Evolutionary conservation across 2,797 vertebrate genomes (phyloP), one percentile per base, ranked within the genome.

Genomic region (Furcifer pardalis): DNA sequence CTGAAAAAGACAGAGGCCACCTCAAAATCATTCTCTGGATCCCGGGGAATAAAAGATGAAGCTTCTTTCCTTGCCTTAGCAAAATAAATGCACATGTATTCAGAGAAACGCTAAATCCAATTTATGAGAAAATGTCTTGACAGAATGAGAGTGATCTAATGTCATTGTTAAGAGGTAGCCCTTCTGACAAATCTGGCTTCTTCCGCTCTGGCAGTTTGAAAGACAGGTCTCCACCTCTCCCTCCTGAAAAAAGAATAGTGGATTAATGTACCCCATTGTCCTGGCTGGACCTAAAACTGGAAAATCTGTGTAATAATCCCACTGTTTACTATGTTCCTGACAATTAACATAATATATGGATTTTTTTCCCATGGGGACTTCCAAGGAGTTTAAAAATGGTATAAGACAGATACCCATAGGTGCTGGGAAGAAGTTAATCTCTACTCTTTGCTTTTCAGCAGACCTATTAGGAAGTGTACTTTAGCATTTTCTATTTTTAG

Each of bases 381-480:
- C 74, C 35, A 40, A 73, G 52, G 25, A 56, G 23, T 63, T 63
- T 73, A 4, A 2, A 21, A 63, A 65, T 44, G 78, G 66, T 46
- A 71, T 42, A 52, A 10, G 46, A 65, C 60, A 32, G 40, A 66
- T 74, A 74, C 2, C 19, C 1, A 52, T 8, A 77, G 21, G 19
- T 84, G 30, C 73, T 59, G 68, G 44, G 49, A 69, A 9, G 42
- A 74, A 59, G 69, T 74, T 44, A 75, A 79, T 85, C 32, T 10
- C 77, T n/a, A 44, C 68, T 80, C 21, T 79, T 65, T 52, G 13
- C 35, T 35, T 74, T 80, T 66, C 62, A 32, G 46, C 19, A 68
- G 62, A 66, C 81, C 44, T n/a, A 37, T 65, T 68, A 40, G 76
- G 52, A 84, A n/a, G 75, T 78, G 78, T 63, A 72, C 49, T 44